phyloP scores from a whole-genome alignment of 2,113 vertebrate species.

The Cyprinus carpio region DNA sequence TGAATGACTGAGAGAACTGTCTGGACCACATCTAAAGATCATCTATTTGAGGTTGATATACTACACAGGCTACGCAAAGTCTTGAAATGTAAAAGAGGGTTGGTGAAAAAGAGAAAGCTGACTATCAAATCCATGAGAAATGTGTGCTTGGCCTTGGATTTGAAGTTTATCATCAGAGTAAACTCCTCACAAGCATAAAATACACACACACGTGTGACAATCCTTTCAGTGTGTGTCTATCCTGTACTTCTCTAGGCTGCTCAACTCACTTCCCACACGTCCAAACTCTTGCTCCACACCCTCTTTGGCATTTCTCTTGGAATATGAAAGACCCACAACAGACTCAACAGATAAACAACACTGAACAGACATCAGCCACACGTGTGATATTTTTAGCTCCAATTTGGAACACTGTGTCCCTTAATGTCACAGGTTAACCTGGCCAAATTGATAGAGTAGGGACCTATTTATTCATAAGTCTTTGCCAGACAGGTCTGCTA shows the following conservation, averaged over 20 bases:
- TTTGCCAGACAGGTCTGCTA: conserved; percentile 8
- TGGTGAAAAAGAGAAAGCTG: background rate
- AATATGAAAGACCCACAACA: conserved; percentile 14
- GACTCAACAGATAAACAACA: conserved; percentile 31
- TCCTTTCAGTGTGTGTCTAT: background rate
- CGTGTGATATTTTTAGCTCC: conserved; percentile 49
- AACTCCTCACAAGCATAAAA: background rate
- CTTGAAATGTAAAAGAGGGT: background rate
- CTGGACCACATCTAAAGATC: conserved; percentile 13
- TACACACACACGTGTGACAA: background rate
- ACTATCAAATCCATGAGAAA: background rate
- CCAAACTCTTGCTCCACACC: conserved; percentile 6
- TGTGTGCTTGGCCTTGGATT: background rate
- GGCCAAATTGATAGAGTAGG: conserved; percentile 28
- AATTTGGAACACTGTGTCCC: conserved; percentile 50
- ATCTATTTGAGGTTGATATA: background rate
- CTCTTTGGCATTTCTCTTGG: conserved; percentile 39
- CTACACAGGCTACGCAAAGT: background rate
- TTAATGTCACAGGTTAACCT: conserved; percentile 17
- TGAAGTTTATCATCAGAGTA: conserved; percentile 11
- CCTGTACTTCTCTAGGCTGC: background rate
- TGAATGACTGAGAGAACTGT: conserved; percentile 8
- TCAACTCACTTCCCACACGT: conserved; percentile 28
- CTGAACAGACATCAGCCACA: conserved; percentile 25
- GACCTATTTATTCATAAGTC: conserved; percentile 16